Conservation (phyloP, 2,888 invertebrate genomes). For the Phengaris alcon region DNA sequence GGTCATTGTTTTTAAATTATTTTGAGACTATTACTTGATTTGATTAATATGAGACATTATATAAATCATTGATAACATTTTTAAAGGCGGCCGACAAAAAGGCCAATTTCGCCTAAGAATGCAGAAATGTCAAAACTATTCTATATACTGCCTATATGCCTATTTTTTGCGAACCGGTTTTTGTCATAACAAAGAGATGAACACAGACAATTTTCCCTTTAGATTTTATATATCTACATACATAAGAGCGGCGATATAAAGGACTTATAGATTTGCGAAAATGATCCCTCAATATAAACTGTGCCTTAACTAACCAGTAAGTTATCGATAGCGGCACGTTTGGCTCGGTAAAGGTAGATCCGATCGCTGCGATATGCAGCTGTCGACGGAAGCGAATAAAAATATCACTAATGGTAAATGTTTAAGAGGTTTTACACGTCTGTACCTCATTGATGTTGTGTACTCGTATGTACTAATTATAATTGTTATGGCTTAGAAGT, state of each 20-base stretch:
- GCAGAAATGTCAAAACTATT: background rate
- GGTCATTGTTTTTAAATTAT: conserved; percentile 16
- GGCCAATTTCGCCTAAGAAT: background rate
- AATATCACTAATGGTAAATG: conserved; percentile 43
- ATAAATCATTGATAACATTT: background rate
- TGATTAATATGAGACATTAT: background rate
- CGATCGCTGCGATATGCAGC: conserved; percentile 57
- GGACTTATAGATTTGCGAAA: conserved; percentile 26
- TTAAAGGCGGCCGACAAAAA: background rate
- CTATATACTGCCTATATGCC: too few species aligned
- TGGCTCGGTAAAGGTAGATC: conserved; percentile 57
- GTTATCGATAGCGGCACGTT: conserved; percentile 66
- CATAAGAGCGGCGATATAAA: background rate
- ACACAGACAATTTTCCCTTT: background rate
- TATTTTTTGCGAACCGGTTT: too few species aligned
- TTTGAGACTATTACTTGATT: background rate
- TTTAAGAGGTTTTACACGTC: conserved; percentile 34
- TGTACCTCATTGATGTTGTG: background rate
- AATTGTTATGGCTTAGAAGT: too few species aligned
- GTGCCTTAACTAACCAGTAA: conserved; percentile 50
- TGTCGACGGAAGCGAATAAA: conserved; percentile 49
- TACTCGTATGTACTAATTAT: background rate
- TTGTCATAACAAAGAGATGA: background rate
- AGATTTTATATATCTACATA: background rate
- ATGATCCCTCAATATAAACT: conserved; percentile 43